Conservation (phyloP, 2,888 invertebrate species). For the Meandrusa payeni region DNA sequence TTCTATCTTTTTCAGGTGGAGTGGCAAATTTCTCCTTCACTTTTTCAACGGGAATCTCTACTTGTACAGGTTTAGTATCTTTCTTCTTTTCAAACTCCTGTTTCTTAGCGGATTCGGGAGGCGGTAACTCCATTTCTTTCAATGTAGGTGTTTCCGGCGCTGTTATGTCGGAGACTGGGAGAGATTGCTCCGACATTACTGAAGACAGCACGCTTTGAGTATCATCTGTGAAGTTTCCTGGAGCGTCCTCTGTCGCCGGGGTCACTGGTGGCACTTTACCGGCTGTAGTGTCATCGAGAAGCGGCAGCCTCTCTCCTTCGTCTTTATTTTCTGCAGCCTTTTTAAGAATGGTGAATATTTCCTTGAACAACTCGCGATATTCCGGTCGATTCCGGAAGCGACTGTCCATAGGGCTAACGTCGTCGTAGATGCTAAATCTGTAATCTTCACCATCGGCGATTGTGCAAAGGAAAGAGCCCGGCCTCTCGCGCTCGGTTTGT, state of each 20-base stretch:
- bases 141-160: conserved; percentile 77
- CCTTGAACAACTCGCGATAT: conserved; percentile 89
- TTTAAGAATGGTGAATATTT: conserved; percentile 91
- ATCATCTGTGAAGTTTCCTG: conserved; percentile 85
- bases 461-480: conserved; percentile 91
- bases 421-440: conserved; percentile 91
- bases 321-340: conserved; percentile 92
- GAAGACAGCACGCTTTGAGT: conserved; percentile 89
- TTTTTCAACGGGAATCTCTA: conserved; percentile 49
- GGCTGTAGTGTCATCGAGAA: conserved; percentile 83
- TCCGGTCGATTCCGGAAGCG: conserved; percentile 91
- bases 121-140: conserved; percentile 65
- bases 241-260: conserved; percentile 83
- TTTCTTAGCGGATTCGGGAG: conserved; percentile 38
- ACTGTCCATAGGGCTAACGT: conserved; percentile 88
- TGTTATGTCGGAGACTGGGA: conserved; percentile 85
- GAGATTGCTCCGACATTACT: conserved; percentile 86
- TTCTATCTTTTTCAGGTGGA: conserved; percentile 32
- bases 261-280: conserved; percentile 85
- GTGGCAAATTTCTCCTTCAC: conserved; percentile 40
- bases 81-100: conserved; percentile 53
- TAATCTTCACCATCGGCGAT: conserved; percentile 93
- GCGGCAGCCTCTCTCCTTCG: conserved; percentile 87
- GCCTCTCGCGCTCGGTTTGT: conserved; percentile 88
- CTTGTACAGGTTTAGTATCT: conserved; percentile 57